Conservation (phyloP, 2,888 invertebrate genomes). For the Sminthurides aquaticus region DNA sequence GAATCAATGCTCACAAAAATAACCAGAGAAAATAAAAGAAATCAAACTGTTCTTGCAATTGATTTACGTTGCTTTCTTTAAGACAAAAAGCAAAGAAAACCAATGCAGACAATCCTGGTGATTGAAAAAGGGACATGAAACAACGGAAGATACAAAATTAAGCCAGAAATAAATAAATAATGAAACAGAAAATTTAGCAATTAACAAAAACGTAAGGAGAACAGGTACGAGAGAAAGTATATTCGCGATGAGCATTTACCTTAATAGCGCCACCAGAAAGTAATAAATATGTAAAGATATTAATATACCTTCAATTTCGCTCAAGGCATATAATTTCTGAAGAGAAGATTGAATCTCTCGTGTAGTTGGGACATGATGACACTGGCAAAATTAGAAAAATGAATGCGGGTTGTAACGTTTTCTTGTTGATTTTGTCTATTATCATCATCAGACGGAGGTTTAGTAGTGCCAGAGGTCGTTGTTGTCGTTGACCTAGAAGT, state of each 20-base stretch:
- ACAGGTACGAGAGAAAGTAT: neutral
- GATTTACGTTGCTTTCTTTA: too few species aligned
- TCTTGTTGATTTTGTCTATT: slow-evolving; percentile 6
- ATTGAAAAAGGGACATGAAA: too few species aligned
- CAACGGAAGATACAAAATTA: too few species aligned
- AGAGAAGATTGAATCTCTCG: neutral
- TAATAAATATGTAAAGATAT: neutral
- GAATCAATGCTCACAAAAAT: too few species aligned
- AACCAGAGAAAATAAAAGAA: too few species aligned
- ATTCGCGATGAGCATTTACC: neutral
- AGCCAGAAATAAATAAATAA: neutral
- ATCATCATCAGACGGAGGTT: neutral
- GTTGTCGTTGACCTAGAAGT: neutral
- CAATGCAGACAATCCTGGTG: too few species aligned
- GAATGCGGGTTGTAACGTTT: slow-evolving; percentile 6
- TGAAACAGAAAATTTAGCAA: neutral
- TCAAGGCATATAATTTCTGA: neutral
- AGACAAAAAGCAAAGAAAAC: too few species aligned
- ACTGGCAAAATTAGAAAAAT: slow-evolving; percentile 14
- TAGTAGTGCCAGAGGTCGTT: neutral
- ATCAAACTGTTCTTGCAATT: too few species aligned
- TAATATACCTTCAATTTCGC: neutral
- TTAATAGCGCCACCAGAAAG: neutral
- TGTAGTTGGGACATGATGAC: slow-evolving; percentile 11
- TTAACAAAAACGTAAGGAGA: neutral